Evolutionary conservation across 1,140 invertebrate species (phyloP).

Genomic region (Macrocentrus cingulum): DNA sequence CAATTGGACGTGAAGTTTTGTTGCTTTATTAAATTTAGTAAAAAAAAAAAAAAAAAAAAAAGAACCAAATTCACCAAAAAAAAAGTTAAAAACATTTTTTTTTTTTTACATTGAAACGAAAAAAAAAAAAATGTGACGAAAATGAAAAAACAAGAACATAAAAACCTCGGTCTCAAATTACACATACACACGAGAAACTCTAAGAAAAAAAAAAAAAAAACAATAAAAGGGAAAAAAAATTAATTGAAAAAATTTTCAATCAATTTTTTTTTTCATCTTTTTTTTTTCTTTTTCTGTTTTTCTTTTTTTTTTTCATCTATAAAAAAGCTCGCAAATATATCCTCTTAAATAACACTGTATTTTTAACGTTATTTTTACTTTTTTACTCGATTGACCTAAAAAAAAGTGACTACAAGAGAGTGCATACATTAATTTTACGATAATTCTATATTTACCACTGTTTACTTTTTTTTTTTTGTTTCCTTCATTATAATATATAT

Average conservation of each 20-base stretch:
- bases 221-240: too few relatives aligned
- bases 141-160: too few relatives aligned
- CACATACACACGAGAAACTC: too few relatives aligned
- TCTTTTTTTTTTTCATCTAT: constrained; percentile 16
- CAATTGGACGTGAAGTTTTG: constrained; percentile 49
- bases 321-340: constrained; percentile 40
- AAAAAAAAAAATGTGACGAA: too few relatives aligned
- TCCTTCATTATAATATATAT: constrained; percentile 12
- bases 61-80: constrained; percentile 11
- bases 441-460: constrained; percentile 6
- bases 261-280: constrained; percentile 14
- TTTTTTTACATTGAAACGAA: constrained; percentile 1
- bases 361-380: too few relatives aligned
- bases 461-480: constrained; percentile 1
- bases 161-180: too few relatives aligned
- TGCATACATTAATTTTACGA: constrained; percentile 21
- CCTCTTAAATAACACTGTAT: too few relatives aligned
- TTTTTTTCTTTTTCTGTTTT: constrained; percentile 15
- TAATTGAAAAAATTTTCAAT: too few relatives aligned
- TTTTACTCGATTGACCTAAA: too few relatives aligned
- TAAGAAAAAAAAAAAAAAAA: too few relatives aligned
- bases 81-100: background rate
- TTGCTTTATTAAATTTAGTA: constrained; percentile 13
- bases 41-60: constrained; percentile 6
- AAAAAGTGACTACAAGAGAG: too few relatives aligned